Evolutionary conservation across 2,113 vertebrate species (phyloP), one percentile per base, ranked within the genome.

Genomic region (Pomatostomus ruficeps): DNA sequence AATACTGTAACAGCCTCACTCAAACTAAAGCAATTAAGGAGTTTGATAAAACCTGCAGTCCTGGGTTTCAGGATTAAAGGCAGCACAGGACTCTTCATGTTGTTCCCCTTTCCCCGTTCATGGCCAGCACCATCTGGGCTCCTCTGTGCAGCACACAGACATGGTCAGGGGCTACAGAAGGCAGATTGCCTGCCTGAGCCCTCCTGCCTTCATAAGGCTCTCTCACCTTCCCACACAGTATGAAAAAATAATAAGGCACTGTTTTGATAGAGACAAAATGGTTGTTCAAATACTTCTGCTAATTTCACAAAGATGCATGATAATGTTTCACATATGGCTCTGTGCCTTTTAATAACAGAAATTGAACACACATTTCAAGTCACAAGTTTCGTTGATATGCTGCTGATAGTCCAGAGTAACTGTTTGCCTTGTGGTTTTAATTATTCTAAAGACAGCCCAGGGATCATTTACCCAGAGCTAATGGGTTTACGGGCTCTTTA

Each of bases 331-430:
- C 98, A 98, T 98, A 97, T 98, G 98, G 96, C 88, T 97, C 96
- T 73, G 91, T 58, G 97, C 91, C 97, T 98, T 98, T 98, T 98
- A 98, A 98, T 97, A 98, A 97, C 97, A 97, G 94, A 98, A 98
- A 98, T 98, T 98, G 97, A 98, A 98, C 97, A 95, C 98, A 98
- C 97, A 97, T 98, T 98, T 97, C 92, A 93, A 97, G 97, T 96
- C 96, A 96, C 94, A 97, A 97, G 96, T 98, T 97, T 95, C 95
- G 96, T 95, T 98, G 98, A 98, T 98, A 97, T 51, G 95, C 95
- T 96, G 96, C 96, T 97, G 98, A 98, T 98, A 98, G 95, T 97
- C 94, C 78, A 96, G 88, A 85, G 80, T 93, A 97, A 97, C 96
- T 95, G 94, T 97, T 97, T 95, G 95, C 97, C 98, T 97, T 98